phyloP scores from a whole-genome alignment of 2,888 invertebrate genomes.

The Cosmopolites sordidus region DNA sequence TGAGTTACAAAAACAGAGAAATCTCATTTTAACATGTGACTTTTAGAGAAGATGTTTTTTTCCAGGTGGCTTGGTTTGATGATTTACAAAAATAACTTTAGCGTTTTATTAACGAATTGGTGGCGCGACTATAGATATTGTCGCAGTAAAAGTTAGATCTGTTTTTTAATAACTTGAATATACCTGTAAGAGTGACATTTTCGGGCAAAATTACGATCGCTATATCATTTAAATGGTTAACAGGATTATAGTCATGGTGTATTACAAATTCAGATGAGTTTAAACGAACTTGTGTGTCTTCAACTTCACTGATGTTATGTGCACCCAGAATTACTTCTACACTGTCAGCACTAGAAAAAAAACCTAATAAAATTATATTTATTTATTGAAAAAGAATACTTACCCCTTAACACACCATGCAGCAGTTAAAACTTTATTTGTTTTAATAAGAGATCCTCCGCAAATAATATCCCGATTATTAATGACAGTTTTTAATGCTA shows the following conservation, averaged over 20 bases:
- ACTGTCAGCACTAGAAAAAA: slow-evolving; percentile 12
- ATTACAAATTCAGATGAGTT: slow-evolving; percentile 38
- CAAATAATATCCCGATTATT: slow-evolving; percentile 22
- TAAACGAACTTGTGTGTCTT: slow-evolving; percentile 36
- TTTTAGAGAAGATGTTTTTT: no score
- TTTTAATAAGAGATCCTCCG: slow-evolving; percentile 32
- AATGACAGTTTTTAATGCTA: slow-evolving; percentile 10
- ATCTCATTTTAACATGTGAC: no score
- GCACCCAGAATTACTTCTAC: slow-evolving; percentile 32
- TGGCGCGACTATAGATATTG: no score
- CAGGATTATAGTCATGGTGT: slow-evolving; percentile 43
- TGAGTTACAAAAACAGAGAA: no score
- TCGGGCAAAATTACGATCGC: slow-evolving; percentile 48
- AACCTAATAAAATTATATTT: no score
- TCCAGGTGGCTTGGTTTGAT: no score
- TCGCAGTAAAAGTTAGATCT: no score
- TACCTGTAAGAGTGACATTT: slow-evolving; percentile 44
- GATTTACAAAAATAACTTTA: no score
- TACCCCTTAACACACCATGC: slow-evolving; percentile 33
- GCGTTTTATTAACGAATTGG: no score
- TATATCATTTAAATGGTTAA: slow-evolving; percentile 46
- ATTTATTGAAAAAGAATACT: no score
- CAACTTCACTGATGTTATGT: slow-evolving; percentile 37
- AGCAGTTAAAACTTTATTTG: slow-evolving; percentile 32
- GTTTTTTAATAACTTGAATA: no score